A percentile compares a stretch with the other conserved stretches of the same genome.
Evolutionary conservation across 2,797 vertebrate genomes (phyloP).

Genomic region (Dipus sagitta): DNA sequence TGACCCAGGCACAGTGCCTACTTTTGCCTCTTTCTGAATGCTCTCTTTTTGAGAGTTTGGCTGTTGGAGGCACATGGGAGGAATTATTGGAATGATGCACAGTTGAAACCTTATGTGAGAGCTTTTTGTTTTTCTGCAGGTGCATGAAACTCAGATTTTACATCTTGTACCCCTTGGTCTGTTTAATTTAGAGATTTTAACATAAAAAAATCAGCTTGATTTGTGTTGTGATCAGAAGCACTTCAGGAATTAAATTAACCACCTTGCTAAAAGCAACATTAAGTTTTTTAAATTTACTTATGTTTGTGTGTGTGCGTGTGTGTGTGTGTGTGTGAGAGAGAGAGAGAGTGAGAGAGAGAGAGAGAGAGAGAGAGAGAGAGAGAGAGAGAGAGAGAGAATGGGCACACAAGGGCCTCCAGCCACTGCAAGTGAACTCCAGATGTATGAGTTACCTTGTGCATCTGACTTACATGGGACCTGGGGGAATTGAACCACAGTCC

Average conservation of each 20-base stretch:
- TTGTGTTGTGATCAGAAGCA: slow-evolving; percentile 6
- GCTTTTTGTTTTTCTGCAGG: neutral
- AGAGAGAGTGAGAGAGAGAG: no score
- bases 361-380: no score
- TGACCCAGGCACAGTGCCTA: neutral
- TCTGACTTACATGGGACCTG: no score
- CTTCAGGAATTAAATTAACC: slow-evolving; percentile 20
- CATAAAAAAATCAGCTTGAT: neutral
- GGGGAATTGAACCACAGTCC: no score
- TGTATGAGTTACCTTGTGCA: no score
- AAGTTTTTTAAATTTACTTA: no score
- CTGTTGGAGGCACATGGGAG: neutral
- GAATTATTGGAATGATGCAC: neutral
- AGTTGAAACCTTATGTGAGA: neutral
- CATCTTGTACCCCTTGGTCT: neutral
- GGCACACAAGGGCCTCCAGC: no score
- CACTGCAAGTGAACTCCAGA: no score
- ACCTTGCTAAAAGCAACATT: neutral
- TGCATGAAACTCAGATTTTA: neutral
- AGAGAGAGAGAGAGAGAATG: no score
- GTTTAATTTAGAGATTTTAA: slow-evolving; percentile 38
- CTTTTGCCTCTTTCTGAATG: neutral
- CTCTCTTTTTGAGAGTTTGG: neutral
- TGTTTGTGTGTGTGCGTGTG: no score
- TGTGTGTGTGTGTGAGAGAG: no score